These are phyloP conservation scores for Cyprinodon diabolis DNA, from an alignment of 2,797 vertebrate species.

Conservation along the genomic window DNA sequence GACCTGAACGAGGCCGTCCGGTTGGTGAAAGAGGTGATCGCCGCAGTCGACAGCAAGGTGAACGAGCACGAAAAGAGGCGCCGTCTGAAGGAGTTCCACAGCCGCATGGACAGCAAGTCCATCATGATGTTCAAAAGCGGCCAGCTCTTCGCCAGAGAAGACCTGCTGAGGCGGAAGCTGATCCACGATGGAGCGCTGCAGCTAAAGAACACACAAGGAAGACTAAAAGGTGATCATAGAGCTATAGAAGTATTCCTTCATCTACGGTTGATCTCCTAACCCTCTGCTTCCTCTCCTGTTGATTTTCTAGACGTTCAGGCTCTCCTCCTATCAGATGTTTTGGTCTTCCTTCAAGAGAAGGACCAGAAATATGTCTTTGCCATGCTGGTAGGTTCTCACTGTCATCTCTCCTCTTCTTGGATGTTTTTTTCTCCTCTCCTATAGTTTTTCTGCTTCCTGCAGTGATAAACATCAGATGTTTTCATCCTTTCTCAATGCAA, in stretches of 20 bases:
- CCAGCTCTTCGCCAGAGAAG: slow-evolving; percentile 95
- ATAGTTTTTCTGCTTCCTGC: not conserved
- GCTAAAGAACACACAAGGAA: slow-evolving; percentile 85
- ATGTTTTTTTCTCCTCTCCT: not conserved
- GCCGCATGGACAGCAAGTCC: slow-evolving; percentile 91
- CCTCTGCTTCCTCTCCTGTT: not conserved
- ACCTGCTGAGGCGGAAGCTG: slow-evolving; percentile 89
- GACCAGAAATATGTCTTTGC: slow-evolving; percentile 97
- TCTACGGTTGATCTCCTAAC: not conserved
- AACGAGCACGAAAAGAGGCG: slow-evolving; percentile 92
- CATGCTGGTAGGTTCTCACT: slow-evolving; percentile 86
- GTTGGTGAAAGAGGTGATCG: slow-evolving; percentile 89
- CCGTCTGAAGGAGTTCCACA: slow-evolving; percentile 90
- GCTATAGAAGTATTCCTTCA: not conserved
- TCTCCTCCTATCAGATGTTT: slow-evolving; percentile 90
- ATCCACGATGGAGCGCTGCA: slow-evolving; percentile 90
- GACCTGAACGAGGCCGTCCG: slow-evolving; percentile 86
- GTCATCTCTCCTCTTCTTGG: not conserved
- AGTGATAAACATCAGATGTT: slow-evolving; percentile 41
- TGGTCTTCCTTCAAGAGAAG: slow-evolving; percentile 97
- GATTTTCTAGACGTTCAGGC: slow-evolving; percentile 89
- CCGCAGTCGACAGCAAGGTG: slow-evolving; percentile 91
- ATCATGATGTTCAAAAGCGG: slow-evolving; percentile 97
- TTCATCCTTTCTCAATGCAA: slow-evolving; percentile 62
- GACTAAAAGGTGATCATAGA: slow-evolving; percentile 86